phyloP scores from a whole-genome alignment of 2,888 invertebrate genomes.

The Lycocerus yunnanus region DNA sequence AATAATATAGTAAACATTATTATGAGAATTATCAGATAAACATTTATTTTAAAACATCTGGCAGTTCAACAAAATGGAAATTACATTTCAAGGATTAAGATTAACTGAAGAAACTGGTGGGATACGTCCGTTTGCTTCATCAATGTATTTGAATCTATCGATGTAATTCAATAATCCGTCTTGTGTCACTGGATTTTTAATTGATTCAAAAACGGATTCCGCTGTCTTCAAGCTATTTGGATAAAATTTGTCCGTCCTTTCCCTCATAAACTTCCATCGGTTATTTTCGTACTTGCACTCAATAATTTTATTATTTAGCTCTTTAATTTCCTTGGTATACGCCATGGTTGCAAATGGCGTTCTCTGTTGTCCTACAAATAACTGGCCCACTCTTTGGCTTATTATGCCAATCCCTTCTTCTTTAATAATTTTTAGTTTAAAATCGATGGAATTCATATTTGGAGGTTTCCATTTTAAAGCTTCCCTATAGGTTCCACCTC shows the following conservation, averaged over 20 bases:
- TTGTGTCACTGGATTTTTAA: slow-evolving; percentile 82
- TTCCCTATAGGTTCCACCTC: slow-evolving; percentile 78
- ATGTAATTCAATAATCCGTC: slow-evolving; percentile 78
- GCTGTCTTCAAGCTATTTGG: slow-evolving; percentile 92
- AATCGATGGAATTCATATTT: slow-evolving; percentile 94
- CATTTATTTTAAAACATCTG: not conserved
- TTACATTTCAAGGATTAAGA: too few relatives aligned
- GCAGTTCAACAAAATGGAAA: not conserved
- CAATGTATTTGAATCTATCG: slow-evolving; percentile 64
- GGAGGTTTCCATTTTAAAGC: slow-evolving; percentile 99
- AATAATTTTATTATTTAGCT: slow-evolving; percentile 90
- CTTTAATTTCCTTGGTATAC: slow-evolving; percentile 76
- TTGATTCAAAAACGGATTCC: slow-evolving; percentile 73
- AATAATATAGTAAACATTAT: not conserved
- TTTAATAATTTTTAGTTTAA: slow-evolving; percentile 79
- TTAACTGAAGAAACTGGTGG: too few relatives aligned
- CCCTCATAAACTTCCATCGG: slow-evolving; percentile 93
- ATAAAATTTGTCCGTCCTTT: slow-evolving; percentile 94
- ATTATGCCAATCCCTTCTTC: slow-evolving; percentile 67
- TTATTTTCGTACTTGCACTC: slow-evolving; percentile 87
- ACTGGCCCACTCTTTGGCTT: not conserved
- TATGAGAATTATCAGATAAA: not conserved
- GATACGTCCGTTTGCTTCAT: slow-evolving; percentile 69
- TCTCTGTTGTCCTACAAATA: slow-evolving; percentile 67
- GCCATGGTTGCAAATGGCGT: slow-evolving; percentile 75